A percentile compares a stretch with the other conserved stretches of the same genome.
Conservation (phyloP, 2,113 vertebrate genomes). For the Microcebus ravelobensis region DNA sequence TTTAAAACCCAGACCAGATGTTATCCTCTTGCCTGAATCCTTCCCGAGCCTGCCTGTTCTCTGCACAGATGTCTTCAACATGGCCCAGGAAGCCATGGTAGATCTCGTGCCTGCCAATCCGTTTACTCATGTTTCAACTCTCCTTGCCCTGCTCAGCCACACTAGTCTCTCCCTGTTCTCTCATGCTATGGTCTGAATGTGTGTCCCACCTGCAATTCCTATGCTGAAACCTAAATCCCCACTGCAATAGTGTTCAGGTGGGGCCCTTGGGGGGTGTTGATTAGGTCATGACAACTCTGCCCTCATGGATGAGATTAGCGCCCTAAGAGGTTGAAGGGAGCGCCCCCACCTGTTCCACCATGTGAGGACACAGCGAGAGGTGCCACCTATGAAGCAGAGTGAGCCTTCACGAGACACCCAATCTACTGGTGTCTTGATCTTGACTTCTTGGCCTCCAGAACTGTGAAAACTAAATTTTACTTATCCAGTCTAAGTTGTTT, state of each 20-base stretch:
- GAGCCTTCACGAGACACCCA: background rate
- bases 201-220: background rate
- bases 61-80: background rate
- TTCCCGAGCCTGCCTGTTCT: background rate
- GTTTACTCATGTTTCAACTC: background rate
- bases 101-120: background rate
- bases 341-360: too few species aligned
- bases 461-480: background rate
- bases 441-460: background rate
- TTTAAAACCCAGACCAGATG: background rate
- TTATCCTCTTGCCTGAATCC: background rate
- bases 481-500: background rate
- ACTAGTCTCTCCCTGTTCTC: background rate
- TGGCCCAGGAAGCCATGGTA: background rate
- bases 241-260: background rate
- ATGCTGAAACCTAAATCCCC: background rate
- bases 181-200: background rate
- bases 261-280: background rate
- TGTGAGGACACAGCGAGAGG: background rate
- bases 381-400: background rate
- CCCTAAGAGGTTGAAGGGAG: background rate
- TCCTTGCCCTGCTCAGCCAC: background rate
- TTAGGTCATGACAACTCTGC: background rate
- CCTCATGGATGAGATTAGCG: background rate
- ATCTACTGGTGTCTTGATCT: background rate